Percentiles rank a stretch among this genome's conserved stretches.
Evolutionary conservation across 2,797 vertebrate species (phyloP).

Genomic region (Diceros bicornis): DNA sequence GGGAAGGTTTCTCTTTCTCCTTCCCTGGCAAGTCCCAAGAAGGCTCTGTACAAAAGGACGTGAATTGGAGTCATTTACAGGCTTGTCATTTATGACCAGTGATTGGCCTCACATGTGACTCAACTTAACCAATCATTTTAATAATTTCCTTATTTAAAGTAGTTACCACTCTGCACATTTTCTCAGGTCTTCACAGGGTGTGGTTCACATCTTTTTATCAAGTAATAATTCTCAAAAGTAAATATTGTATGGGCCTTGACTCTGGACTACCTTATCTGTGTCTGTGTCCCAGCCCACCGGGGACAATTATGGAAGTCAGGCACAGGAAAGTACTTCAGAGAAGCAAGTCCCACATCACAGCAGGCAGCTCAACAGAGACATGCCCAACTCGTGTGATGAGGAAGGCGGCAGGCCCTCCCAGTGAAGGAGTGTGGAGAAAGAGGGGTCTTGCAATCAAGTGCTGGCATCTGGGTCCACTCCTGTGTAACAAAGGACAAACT

Average conservation of each 20-base stretch:
- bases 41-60: background rate
- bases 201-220: background rate
- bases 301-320: fast-evolving
- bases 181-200: background rate
- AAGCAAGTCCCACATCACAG: background rate
- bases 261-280: fast-evolving
- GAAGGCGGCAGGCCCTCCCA: fast-evolving
- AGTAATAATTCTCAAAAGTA: background rate
- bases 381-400: fast-evolving
- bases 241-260: background rate
- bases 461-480: fast-evolving
- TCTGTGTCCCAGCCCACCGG: background rate
- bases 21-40: background rate
- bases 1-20: background rate
- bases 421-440: fast-evolving
- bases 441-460: background rate
- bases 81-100: too few species aligned
- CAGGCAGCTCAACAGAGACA: background rate
- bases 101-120: background rate
- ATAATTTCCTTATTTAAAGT: background rate
- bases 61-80: fast-evolving
- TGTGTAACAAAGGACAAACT: background rate
- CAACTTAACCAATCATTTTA: background rate
- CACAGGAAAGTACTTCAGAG: fast-evolving
- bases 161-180: background rate